These are phyloP conservation scores for Heliconius sara DNA, from an alignment of 2,888 invertebrate genomes.

Conservation along the genomic window DNA sequence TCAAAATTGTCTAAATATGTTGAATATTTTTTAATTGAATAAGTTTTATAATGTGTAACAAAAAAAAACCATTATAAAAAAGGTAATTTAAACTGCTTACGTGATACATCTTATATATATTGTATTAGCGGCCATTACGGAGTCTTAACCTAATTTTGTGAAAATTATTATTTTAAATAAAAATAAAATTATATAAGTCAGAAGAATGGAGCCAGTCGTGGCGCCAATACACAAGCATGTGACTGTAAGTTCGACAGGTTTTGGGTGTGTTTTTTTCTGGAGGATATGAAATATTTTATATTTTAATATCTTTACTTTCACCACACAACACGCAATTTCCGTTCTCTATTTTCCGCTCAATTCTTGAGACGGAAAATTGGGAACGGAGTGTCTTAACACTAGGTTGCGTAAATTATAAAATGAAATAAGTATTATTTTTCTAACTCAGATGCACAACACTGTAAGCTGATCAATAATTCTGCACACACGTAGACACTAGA, in stretches of 20 bases:
- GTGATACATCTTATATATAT: neutral
- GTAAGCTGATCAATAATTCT: neutral
- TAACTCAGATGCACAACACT: neutral
- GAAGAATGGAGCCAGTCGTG: neutral
- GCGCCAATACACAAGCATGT: too few relatives aligned
- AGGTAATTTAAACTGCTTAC: constrained; percentile 4
- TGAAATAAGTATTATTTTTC: neutral
- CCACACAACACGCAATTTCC: too few relatives aligned
- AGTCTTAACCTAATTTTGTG: neutral
- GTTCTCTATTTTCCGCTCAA: too few relatives aligned
- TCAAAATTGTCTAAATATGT: neutral
- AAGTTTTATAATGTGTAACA: neutral
- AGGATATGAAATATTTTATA: too few relatives aligned
- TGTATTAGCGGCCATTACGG: neutral
- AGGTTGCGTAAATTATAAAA: too few relatives aligned
- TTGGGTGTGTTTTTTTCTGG: too few relatives aligned
- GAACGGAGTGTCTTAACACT: too few relatives aligned
- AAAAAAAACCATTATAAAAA: neutral
- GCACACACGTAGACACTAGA: neutral
- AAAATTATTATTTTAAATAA: constrained; percentile 7
- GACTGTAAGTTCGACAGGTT: too few relatives aligned
- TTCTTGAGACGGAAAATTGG: too few relatives aligned
- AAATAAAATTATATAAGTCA: neutral
- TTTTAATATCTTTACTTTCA: too few relatives aligned
- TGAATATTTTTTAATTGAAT: neutral